These are phyloP conservation scores for Drosophila helvetica DNA, from an alignment of 2,888 invertebrate species.

Conservation along the genomic window DNA sequence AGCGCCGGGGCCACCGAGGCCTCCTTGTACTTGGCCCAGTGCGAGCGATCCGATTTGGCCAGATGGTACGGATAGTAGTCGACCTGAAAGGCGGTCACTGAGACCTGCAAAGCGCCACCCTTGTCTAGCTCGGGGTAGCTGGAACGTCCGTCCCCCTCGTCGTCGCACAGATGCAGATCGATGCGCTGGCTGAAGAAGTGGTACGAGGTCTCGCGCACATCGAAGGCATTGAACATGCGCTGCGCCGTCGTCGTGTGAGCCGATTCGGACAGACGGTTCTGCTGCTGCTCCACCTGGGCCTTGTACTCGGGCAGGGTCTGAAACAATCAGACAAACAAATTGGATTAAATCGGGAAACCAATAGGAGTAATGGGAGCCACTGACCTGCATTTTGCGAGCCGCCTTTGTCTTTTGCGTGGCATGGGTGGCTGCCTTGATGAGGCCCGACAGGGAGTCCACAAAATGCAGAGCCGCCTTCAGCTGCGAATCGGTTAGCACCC, in stretches of 20 bases:
- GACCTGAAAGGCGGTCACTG: conserved; percentile 92
- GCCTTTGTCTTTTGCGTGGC: conserved; percentile 93
- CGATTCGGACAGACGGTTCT: conserved; percentile 80
- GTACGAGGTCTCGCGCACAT: conserved; percentile 99
- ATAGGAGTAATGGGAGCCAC: background rate
- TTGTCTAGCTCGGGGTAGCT: conserved; percentile 92
- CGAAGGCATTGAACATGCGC: conserved; percentile 92
- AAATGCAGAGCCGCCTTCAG: conserved; percentile 96
- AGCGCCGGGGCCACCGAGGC: conserved; percentile 91
- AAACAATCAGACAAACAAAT: conserved; percentile 31
- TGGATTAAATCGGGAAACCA: background rate
- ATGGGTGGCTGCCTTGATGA: conserved; percentile 92
- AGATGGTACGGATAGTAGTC: conserved; percentile 99
- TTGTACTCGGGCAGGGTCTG: conserved; percentile 89
- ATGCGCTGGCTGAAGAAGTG: conserved; percentile 96
- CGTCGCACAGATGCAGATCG: conserved; percentile 98
- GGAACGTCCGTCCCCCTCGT: conserved; percentile 93
- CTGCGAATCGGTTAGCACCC: conserved; percentile 98
- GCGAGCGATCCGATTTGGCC: conserved; percentile 93
- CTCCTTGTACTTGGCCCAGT: conserved; percentile 95
- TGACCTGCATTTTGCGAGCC: conserved; percentile 91
- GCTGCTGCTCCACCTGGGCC: conserved; percentile 87
- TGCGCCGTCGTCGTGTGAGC: conserved; percentile 83
- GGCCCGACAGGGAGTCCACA: conserved; percentile 91
- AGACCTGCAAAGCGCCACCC: conserved; percentile 97